Base-by-base conservation (phyloP, 2,797 vertebrate genomes). In the Enteromius afrohamiltoni region DNA sequence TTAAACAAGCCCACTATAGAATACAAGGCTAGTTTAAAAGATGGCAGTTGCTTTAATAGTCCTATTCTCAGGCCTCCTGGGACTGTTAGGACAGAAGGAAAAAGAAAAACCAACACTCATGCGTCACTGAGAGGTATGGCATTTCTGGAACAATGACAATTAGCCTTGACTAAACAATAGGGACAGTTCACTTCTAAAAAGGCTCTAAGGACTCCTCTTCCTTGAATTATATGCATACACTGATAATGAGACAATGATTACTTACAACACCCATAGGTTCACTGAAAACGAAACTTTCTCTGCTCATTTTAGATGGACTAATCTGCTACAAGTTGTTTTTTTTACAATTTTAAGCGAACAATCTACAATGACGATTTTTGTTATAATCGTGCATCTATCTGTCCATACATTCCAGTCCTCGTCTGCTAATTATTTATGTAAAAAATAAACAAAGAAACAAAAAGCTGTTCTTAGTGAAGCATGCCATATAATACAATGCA, bases 131-230 rank as follows among this genome's bases (percentile, higher is more conserved):
- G 60, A 79, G 85, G 83, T 82, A 88, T 89, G 85, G 73, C 88
- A 84, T 91, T 89, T 84, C 78, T 87, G 87, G 83, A 92, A 92
- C 92, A 92, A 93, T 91, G 90, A 93, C 88, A 89, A 93, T 93
- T 91, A 92, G 91, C 90, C 86, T 86, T 86, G 89, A 87, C 78
- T 75, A 90, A 91, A 94, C 93, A 94, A 91, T 85, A 40, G 82
- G 87, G 85, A 84, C 85, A 73, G 89, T 90, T 85, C 71, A 79
- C 75, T 88, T 83, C 85, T 88, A 86, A 91, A 90, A 87, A 79
- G 45, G 34, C 91, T 86, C 69, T 86, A 78, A 76, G 26, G 73
- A 74, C 19, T 49, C 53, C 82, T 93, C 90, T 92, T 93, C 76
- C 45, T 75, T 90, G 90, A 88, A 88, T 89, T 87, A 80, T 81